Conservation (phyloP, 2,797 vertebrate genomes). For the Danio tinwini region DNA sequence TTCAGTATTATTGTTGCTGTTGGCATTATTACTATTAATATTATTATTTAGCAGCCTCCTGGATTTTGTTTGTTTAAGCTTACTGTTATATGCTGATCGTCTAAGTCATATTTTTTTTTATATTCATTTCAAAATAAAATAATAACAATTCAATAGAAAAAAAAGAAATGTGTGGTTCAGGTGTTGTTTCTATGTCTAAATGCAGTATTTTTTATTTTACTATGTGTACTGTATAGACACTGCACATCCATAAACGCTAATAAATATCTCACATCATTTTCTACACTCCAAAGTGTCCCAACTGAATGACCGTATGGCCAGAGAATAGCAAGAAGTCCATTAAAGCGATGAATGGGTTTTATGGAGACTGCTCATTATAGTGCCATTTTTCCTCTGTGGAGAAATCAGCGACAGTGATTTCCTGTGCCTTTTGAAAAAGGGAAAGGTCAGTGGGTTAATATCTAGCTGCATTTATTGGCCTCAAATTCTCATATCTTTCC, state of each 20-base stretch:
- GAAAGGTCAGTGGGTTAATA: conserved; percentile 41
- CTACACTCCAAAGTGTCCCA: conserved; percentile 5
- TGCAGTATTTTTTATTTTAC: conserved; percentile 11
- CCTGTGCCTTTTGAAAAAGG: conserved; percentile 16
- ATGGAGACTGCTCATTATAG: conserved; percentile 44
- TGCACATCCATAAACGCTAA: not conserved
- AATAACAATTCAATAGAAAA: no score
- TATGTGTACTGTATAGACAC: not conserved
- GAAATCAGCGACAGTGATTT: conserved; percentile 27
- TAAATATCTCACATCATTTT: conserved; percentile 19
- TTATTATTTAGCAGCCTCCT: no score
- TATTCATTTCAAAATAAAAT: no score
- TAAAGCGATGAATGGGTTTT: conserved; percentile 43
- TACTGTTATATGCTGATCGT: no score
- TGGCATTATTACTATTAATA: no score
- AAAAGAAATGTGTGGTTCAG: not conserved
- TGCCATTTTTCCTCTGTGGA: conserved; percentile 23
- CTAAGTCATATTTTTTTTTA: no score
- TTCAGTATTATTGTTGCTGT: no score
- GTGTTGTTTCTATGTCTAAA: not conserved
- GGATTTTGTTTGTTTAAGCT: no score
- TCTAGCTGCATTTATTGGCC: conserved; percentile 7
- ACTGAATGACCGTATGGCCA: not conserved
- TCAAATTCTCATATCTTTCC: conserved; percentile 28
- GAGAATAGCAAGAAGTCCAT: conserved; percentile 37